Evolutionary conservation across 1,140 invertebrate genomes (phyloP).

Genomic region (Asbolus verrucosus): DNA sequence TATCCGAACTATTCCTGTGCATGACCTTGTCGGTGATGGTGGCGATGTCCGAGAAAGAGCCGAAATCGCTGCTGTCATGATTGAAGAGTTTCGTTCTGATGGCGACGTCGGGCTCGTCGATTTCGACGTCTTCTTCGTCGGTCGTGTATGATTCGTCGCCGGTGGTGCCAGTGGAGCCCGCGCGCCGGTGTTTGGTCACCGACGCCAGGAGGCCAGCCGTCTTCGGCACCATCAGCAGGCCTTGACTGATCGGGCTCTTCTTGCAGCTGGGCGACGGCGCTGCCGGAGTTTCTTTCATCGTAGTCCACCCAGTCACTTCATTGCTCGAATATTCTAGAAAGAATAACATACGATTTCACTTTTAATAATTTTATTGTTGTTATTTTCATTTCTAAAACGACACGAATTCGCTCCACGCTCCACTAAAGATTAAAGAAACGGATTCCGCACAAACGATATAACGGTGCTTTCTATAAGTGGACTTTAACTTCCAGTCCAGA

Average conservation of each 20-base stretch:
- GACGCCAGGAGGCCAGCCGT: conserved; percentile 50
- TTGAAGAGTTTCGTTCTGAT: conserved; percentile 57
- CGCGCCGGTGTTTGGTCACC: conserved; percentile 68
- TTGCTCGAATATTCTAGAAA: no score
- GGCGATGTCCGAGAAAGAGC: conserved; percentile 59
- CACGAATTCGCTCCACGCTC: conserved; percentile 5
- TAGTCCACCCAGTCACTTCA: conserved; percentile 5
- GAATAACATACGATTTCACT: conserved; percentile 7
- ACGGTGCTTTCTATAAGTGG: conserved; percentile 5
- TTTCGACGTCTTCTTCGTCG: conserved; percentile 67
- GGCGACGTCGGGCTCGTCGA: conserved; percentile 66
- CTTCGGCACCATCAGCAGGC: conserved; percentile 59
- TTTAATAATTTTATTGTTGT: no score
- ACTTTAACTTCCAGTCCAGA: conserved; percentile 15
- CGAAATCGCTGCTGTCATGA: conserved; percentile 54
- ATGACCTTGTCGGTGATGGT: conserved; percentile 63
- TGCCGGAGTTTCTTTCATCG: conserved; percentile 17
- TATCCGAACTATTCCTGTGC: conserved; percentile 60
- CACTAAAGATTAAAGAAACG: no score
- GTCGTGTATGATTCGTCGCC: conserved; percentile 71
- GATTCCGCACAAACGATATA: no score
- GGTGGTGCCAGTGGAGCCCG: conserved; percentile 70
- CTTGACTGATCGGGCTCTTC: conserved; percentile 51
- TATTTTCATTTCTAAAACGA: conserved; percentile 15
- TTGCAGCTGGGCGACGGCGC: conserved; percentile 9